These are phyloP conservation scores for Leptonema lineaticorne DNA, from an alignment of 1,140 invertebrate species.

Conservation along the genomic window DNA sequence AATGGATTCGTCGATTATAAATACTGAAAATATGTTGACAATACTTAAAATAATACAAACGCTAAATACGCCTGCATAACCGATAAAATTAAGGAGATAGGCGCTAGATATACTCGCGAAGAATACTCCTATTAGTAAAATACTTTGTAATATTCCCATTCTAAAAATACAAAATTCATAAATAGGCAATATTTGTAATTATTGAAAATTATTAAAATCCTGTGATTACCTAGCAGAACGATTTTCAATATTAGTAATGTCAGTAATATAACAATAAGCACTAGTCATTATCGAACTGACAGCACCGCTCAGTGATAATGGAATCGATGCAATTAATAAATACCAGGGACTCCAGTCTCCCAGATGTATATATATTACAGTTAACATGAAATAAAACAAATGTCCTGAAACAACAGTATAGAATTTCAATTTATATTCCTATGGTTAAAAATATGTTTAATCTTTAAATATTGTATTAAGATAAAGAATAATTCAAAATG, in stretches of 20 bases:
- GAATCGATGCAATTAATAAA: conserved; percentile 56
- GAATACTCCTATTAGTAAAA: conserved; percentile 59
- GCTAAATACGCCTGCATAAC: conserved; percentile 52
- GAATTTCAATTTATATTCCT: too few relatives aligned
- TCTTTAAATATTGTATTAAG: too few relatives aligned
- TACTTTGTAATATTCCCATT: conserved; percentile 63
- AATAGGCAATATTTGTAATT: conserved; percentile 6
- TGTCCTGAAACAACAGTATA: conserved; percentile 33
- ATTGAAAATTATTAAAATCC: not conserved
- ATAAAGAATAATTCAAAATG: too few relatives aligned
- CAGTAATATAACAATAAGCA: conserved; percentile 59
- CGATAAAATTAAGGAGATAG: conserved; percentile 52
- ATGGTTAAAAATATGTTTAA: too few relatives aligned
- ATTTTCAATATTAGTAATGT: conserved; percentile 55
- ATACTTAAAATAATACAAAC: conserved; percentile 43
- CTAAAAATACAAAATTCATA: conserved; percentile 46
- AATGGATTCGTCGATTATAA: conserved; percentile 47
- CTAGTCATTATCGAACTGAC: conserved; percentile 56
- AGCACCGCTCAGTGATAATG: conserved; percentile 56
- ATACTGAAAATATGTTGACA: conserved; percentile 47
- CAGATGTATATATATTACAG: conserved; percentile 3
- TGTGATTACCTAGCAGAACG: conserved; percentile 50
- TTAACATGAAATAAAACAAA: conserved; percentile 12
- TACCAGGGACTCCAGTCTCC: conserved; percentile 53
- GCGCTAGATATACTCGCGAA: conserved; percentile 60